Evolutionary conservation across 2,797 vertebrate genomes (phyloP), one percentile per base, ranked within the genome.

Genomic region (Halcyon badia): DNA sequence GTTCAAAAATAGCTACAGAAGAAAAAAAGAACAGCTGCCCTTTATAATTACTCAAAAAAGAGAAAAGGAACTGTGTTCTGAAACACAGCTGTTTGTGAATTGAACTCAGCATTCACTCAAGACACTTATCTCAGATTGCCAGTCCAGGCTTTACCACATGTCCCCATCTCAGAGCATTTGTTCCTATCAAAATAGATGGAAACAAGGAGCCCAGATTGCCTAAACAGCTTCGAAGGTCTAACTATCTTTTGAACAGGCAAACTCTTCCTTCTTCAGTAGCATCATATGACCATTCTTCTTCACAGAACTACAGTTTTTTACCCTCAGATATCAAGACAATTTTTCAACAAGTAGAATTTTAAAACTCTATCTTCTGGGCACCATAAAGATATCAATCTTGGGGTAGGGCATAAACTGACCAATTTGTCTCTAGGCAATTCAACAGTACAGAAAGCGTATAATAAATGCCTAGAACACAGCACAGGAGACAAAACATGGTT

Each of bases 51-150:
- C 19, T 75, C 11, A 61, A 69, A 14, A 31, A 35, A 51, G 33
- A 46, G 39, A 61, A 49, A 19, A 11, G 33, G 44, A 65, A 57
- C 37, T 54, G n/a, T 22, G 62, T 57, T 77, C 28, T 66, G 52
- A 62, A 90, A 61, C 81, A 70, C 44, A 85, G 87, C 83, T 97
- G 70, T 57, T 87, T 46, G 58, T 49, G 81, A 75, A 80, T 73
- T 66, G 60, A 93, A 70, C 20, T 73, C 62, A 52, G 42, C 17
- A 52, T 58, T 70, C 25, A 48, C 28, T 39, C 46, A 62, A 62
- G 37, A 66, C 26, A n/a, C n/a, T 62, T n/a, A 30, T 26, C 58
- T 56, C 26, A 52, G 33, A 66, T 20, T 35, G 9, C 25, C 39
- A 79, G 30, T 25, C 42, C 33, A 51, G 58, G 73, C 19, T 82